Conservation (phyloP, 2,888 invertebrate species). For the Homarus gammarus region DNA sequence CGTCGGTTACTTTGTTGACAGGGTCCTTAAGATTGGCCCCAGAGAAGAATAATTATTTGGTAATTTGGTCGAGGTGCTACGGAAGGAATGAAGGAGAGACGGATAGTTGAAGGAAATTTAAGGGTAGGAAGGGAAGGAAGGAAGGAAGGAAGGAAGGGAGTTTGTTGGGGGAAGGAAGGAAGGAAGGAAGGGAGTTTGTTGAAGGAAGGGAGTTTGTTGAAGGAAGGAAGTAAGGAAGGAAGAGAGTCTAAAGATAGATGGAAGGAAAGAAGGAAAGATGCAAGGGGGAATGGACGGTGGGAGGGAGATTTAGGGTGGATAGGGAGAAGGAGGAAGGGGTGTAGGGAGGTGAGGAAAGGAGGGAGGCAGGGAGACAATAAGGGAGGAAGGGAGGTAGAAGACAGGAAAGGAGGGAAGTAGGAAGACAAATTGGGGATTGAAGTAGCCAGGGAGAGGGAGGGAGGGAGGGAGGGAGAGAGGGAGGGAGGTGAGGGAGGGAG, state of each 20-base stretch:
- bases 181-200: neutral
- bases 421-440: too few relatives aligned
- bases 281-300: neutral
- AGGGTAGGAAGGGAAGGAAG: neutral
- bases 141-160: conserved; percentile 10
- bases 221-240: neutral
- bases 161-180: neutral
- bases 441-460: conserved; percentile 7
- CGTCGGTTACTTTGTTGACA: conserved; percentile 45
- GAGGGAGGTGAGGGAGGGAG: conserved; percentile 2
- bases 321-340: neutral
- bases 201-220: neutral
- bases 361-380: neutral
- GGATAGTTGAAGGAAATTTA: too few relatives aligned
- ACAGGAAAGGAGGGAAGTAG: too few relatives aligned
- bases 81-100: too few relatives aligned
- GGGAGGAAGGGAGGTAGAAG: too few relatives aligned
- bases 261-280: neutral
- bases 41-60: conserved; percentile 37
- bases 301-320: neutral
- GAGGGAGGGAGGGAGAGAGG: neutral
- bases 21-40: neutral
- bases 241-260: neutral
- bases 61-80: conserved; percentile 7
- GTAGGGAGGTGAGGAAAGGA: neutral